A percentile compares a stretch with the other conserved stretches of the same genome.
phyloP scores from a whole-genome alignment of 2,888 invertebrate genomes.

The Megalurothrips usitatus region DNA sequence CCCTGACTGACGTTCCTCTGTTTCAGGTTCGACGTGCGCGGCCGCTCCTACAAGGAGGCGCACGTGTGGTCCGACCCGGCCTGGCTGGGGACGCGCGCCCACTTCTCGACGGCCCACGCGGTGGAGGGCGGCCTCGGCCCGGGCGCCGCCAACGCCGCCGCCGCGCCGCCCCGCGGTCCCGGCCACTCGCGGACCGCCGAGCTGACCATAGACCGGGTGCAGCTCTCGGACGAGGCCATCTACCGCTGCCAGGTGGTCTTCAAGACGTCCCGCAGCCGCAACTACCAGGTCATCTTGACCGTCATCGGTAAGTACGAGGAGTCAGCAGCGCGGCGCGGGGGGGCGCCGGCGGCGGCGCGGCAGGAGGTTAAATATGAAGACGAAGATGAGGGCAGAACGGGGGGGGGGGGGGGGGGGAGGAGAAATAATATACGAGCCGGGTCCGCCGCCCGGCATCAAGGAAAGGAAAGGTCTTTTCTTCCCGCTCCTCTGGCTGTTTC shows the following conservation, averaged over 20 bases:
- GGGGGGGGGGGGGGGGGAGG: background rate
- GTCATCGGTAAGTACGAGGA: conserved; percentile 49
- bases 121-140: background rate
- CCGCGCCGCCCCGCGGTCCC: conserved; percentile 42
- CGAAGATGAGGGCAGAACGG: background rate
- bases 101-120: conserved; percentile 47
- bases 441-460: background rate
- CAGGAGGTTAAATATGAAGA: background rate
- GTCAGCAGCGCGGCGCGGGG: background rate
- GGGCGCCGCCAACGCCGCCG: background rate
- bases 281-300: conserved; percentile 52
- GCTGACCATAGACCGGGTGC: conserved; percentile 33
- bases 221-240: conserved; percentile 40
- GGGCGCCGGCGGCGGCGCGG: too few relatives aligned
- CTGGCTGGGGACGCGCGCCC: conserved; percentile 43
- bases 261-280: conserved; percentile 52
- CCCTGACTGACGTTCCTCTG: too few relatives aligned
- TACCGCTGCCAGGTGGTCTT: conserved; percentile 55
- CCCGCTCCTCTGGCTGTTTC: background rate
- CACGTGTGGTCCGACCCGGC: conserved; percentile 50
- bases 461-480: too few relatives aligned
- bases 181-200: conserved; percentile 42
- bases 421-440: background rate
- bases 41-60: conserved; percentile 50
- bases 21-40: conserved; percentile 52